Evolutionary conservation across 2,797 vertebrate species (phyloP).

Genomic region (Coracias cyanogaster): DNA sequence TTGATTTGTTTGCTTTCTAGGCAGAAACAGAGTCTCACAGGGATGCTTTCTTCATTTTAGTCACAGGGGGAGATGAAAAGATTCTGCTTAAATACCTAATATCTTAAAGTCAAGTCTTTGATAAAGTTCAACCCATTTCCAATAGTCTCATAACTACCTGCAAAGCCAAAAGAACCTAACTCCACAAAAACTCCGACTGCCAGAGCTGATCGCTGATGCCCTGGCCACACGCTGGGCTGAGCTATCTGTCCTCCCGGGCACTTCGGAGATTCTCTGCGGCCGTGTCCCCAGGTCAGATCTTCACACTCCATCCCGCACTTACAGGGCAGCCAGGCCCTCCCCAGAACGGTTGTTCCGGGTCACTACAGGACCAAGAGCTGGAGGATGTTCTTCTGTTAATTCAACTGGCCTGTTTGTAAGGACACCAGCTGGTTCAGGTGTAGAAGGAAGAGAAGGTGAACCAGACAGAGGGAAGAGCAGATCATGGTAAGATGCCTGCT

Average conservation of each 20-base stretch:
- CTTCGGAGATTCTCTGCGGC: not conserved
- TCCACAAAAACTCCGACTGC: not conserved
- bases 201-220: fast-evolving
- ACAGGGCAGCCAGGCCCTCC: not conserved
- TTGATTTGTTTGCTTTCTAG: not conserved
- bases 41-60: not conserved
- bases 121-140: not conserved
- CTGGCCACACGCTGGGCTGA: fast-evolving
- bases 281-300: not conserved
- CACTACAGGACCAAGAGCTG: not conserved
- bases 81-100: not conserved
- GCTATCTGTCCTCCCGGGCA: not conserved
- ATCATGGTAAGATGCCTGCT: not conserved
- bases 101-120: not conserved
- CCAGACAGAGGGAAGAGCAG: not conserved
- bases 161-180: not conserved
- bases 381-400: not conserved
- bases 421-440: not conserved
- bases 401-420: not conserved
- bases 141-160: not conserved
- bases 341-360: not conserved
- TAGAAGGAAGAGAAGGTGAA: not conserved
- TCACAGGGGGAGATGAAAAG: not conserved
- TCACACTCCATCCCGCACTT: not conserved
- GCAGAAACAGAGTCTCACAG: not conserved